Evolutionary conservation across 2,888 invertebrate genomes (phyloP).

Genomic region (Amblyteles armatorius): DNA sequence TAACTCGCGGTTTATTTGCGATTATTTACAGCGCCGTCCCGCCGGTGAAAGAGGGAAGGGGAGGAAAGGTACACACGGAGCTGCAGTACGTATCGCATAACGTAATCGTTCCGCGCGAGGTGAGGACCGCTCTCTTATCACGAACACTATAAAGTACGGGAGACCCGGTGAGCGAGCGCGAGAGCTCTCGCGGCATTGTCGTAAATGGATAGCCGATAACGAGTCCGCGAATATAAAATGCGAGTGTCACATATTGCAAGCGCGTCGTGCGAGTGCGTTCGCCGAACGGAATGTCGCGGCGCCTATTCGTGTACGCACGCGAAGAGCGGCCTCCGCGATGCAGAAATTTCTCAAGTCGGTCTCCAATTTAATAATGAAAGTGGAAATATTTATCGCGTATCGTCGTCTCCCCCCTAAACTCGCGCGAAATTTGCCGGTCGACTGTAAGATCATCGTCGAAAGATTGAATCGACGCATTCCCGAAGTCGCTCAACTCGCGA

Average conservation of each 20-base stretch:
- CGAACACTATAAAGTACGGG: constrained; percentile 60
- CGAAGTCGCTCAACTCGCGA: too few relatives aligned
- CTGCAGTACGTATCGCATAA: constrained; percentile 49
- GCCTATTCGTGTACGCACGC: constrained; percentile 10
- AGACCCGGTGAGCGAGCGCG: constrained; percentile 19
- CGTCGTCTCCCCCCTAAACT: neutral
- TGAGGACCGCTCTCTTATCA: constrained; percentile 56
- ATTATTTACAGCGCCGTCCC: constrained; percentile 20
- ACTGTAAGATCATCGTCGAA: too few relatives aligned
- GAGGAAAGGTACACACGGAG: constrained; percentile 1
- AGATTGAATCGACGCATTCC: too few relatives aligned
- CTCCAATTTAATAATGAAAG: constrained; percentile 3
- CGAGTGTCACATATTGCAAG: constrained; percentile 51
- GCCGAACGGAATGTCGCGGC: constrained; percentile 56
- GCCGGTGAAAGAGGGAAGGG: constrained; percentile 6
- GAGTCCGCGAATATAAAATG: constrained; percentile 64
- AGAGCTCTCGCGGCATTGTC: constrained; percentile 64
- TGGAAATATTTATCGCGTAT: neutral
- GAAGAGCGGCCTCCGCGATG: neutral
- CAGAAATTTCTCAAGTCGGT: constrained; percentile 31
- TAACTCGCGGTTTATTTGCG: constrained; percentile 26
- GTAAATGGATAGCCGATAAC: constrained; percentile 70
- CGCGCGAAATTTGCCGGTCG: too few relatives aligned
- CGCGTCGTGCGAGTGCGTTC: constrained; percentile 44
- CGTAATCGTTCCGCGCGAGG: constrained; percentile 54